Evolutionary conservation across 2,797 vertebrate genomes (phyloP).

Genomic region (Poecilia picta): DNA sequence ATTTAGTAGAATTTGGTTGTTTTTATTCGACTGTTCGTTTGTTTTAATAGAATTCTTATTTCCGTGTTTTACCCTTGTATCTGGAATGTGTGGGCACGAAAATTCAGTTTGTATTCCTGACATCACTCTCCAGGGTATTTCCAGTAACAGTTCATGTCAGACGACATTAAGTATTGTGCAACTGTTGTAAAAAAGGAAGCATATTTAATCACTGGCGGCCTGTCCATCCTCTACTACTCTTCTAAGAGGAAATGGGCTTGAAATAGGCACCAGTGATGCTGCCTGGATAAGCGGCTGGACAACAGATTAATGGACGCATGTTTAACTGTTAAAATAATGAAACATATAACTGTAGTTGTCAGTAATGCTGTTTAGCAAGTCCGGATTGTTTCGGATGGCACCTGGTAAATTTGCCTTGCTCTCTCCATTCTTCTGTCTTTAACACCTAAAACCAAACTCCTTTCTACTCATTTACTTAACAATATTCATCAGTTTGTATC

Average conservation of each 20-base stretch:
- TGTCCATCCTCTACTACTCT: not conserved
- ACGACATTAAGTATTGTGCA: not conserved
- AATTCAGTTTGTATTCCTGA: constrained; percentile 59
- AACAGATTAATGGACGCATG: not conserved
- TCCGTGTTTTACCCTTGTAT: not conserved
- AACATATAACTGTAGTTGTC: not conserved
- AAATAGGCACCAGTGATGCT: not conserved
- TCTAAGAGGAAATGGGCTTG: not conserved
- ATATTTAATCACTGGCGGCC: not conserved
- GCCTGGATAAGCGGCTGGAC: not conserved
- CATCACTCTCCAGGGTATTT: constrained; percentile 28
- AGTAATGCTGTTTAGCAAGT: not conserved
- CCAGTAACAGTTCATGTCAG: not conserved
- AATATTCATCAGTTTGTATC: not conserved
- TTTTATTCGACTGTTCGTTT: not conserved
- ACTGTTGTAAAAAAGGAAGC: not conserved
- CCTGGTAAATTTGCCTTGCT: not conserved
- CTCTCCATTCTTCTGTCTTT: not conserved
- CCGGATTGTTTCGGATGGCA: not conserved
- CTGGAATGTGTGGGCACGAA: constrained; percentile 45
- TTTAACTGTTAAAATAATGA: not conserved
- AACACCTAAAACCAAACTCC: not conserved
- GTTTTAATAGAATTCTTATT: not conserved
- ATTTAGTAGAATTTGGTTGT: not conserved
- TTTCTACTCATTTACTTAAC: not conserved